Conservation (phyloP, 2,797 vertebrate genomes). For the Peromyscus eremicus region DNA sequence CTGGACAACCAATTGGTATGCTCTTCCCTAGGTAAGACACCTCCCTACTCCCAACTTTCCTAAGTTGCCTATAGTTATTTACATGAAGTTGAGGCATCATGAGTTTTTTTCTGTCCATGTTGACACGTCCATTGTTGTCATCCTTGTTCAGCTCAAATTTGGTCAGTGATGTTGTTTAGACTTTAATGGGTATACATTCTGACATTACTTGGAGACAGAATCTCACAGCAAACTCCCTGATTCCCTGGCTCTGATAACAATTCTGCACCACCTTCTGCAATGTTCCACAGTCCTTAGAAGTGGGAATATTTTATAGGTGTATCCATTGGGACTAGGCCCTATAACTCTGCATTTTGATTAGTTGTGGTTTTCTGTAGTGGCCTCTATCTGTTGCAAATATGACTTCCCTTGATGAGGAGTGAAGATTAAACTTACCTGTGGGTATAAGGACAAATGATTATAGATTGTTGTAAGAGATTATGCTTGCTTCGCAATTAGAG, state of each 20-base stretch:
- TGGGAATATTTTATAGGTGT: background rate
- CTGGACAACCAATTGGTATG: background rate
- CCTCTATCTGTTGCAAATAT: background rate
- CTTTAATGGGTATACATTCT: too few species aligned
- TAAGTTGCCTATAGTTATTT: background rate
- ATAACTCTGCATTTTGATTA: background rate
- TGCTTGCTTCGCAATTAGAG: background rate
- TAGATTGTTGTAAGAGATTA: background rate
- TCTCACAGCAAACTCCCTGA: background rate
- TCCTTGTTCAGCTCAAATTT: background rate
- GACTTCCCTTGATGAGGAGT: background rate
- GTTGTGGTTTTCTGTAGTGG: background rate
- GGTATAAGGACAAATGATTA: too few species aligned
- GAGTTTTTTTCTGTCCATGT: background rate
- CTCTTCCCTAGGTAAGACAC: background rate
- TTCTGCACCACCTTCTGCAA: background rate
- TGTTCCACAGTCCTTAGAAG: background rate
- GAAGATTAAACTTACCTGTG: background rate
- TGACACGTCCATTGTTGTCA: background rate
- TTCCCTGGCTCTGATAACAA: background rate
- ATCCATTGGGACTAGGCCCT: background rate
- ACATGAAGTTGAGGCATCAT: background rate
- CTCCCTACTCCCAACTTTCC: too few species aligned
- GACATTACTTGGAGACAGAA: background rate
- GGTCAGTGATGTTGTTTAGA: background rate